These are phyloP conservation scores for Scomber colias DNA, from an alignment of 2,113 vertebrate species.

Conservation along the genomic window DNA sequence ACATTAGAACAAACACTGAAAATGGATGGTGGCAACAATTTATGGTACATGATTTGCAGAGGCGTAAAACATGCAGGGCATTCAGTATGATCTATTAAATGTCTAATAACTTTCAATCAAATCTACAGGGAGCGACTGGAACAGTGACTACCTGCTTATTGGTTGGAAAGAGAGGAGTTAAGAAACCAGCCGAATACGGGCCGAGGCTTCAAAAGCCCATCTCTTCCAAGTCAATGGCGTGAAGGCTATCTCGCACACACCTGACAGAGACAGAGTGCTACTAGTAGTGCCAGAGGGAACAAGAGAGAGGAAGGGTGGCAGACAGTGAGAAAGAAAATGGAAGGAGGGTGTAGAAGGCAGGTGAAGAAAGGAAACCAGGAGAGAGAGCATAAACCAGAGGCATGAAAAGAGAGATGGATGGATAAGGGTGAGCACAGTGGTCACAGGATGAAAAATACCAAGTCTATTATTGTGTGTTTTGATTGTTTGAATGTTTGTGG, in stretches of 20 bases:
- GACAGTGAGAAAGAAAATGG: conserved; percentile 49
- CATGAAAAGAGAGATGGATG: conserved; percentile 43
- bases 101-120: conserved; percentile 22
- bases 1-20: not conserved
- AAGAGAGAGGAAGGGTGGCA: conserved; percentile 57
- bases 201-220: conserved; percentile 69
- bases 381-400: conserved; percentile 36
- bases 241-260: conserved; percentile 76
- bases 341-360: conserved; percentile 36
- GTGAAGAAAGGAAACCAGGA: conserved; percentile 50
- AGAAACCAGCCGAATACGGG: conserved; percentile 46
- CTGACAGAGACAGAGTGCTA: conserved; percentile 77
- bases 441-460: conserved; percentile 39
- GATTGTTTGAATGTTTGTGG: conserved; percentile 49
- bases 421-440: conserved; percentile 45
- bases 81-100: not conserved
- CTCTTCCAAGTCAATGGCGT: conserved; percentile 69
- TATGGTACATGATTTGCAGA: not conserved
- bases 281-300: conserved; percentile 72
- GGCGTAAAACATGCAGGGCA: not conserved
- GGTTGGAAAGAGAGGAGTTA: conserved; percentile 57
- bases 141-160: conserved; percentile 14
- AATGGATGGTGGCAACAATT: conserved; percentile 9
- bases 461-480: conserved; percentile 29
- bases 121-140: conserved; percentile 7